Percentiles rank a stretch among this genome's conserved stretches.
Conservation (phyloP, 1,140 invertebrate species). For the Whitmania pigra region DNA sequence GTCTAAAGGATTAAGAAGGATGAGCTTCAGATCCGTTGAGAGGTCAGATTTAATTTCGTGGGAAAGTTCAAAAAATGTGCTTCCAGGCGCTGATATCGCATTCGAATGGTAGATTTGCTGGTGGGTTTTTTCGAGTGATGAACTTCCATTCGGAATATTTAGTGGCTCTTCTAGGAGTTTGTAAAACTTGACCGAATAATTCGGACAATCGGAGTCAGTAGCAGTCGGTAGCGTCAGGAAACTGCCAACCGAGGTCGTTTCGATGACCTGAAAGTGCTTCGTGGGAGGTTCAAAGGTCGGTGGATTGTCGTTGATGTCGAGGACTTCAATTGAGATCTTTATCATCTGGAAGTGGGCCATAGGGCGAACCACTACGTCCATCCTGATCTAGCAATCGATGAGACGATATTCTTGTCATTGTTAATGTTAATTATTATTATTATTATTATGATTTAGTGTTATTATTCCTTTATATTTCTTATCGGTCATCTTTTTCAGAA, state of each 20-base stretch:
- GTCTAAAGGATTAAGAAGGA: conserved; percentile 55
- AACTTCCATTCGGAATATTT: neutral
- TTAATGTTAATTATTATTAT: no score
- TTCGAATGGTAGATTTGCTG: neutral
- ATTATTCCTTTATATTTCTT: no score
- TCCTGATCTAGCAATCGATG: neutral
- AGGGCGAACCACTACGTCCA: neutral
- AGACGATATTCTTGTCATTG: no score
- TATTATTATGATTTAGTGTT: no score
- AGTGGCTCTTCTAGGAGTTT: conserved; percentile 66
- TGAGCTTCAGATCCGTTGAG: conserved; percentile 17
- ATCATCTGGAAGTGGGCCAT: conserved; percentile 4
- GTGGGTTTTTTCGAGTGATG: neutral
- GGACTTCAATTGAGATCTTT: conserved; percentile 15
- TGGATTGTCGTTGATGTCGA: conserved; percentile 24
- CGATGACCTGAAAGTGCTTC: neutral
- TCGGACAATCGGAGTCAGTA: conserved; percentile 71
- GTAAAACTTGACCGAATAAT: conserved; percentile 80
- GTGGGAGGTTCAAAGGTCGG: conserved; percentile 2
- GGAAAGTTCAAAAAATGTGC: neutral
- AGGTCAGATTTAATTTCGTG: neutral
- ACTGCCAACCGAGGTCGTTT: conserved; percentile 55
- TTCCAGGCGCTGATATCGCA: neutral
- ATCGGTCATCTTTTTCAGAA: no score
- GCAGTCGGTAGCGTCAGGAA: conserved; percentile 49